phyloP scores from a whole-genome alignment of 2,797 vertebrate genomes.

The Amazona ochrocephala region DNA sequence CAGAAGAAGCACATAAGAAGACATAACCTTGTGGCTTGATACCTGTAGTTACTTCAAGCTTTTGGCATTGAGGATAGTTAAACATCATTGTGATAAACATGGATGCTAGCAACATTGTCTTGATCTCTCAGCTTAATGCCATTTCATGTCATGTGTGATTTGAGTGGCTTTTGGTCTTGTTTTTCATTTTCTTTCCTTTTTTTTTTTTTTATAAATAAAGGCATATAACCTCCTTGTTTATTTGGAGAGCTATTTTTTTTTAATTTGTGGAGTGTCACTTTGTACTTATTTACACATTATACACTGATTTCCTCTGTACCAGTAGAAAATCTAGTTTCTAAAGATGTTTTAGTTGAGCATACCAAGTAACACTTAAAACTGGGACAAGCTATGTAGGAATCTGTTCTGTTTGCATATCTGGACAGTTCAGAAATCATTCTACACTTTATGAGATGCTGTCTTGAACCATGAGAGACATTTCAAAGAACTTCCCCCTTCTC shows the following conservation, averaged over 20 bases:
- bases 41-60: background rate
- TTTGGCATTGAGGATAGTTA: background rate
- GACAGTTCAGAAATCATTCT: background rate
- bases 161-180: background rate
- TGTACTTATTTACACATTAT: background rate
- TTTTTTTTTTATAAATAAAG: background rate
- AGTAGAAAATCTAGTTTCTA: background rate
- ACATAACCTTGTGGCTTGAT: background rate
- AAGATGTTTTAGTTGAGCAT: background rate
- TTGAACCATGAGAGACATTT: slow-evolving; percentile 45
- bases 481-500: slow-evolving; percentile 49
- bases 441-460: background rate
- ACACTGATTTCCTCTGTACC: background rate
- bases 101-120: background rate
- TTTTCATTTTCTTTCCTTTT: background rate
- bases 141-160: background rate
- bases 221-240: accelerated
- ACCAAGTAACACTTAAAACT: background rate
- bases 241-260: background rate
- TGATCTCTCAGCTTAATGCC: background rate
- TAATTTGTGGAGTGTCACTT: background rate
- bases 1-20: background rate
- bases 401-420: background rate
- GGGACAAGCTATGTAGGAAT: background rate
- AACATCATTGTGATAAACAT: background rate